These are phyloP conservation scores for Drosophila kambysellisi DNA, from an alignment of 2,888 invertebrate genomes.

Conservation along the genomic window DNA sequence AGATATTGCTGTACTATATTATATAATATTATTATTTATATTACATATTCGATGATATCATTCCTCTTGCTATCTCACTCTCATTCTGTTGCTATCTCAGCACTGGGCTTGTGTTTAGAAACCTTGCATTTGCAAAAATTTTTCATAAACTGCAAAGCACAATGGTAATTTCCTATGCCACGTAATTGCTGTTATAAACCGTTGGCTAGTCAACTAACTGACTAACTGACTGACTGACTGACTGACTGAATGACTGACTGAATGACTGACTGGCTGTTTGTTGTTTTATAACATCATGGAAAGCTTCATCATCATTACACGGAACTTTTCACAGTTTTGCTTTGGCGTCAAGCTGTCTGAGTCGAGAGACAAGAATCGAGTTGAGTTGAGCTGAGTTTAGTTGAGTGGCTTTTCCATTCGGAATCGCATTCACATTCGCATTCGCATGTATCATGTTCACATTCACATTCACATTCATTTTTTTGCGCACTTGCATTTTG, in stretches of 20 bases:
- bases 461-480: constrained; percentile 57
- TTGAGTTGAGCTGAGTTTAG: background rate
- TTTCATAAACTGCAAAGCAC: constrained; percentile 54
- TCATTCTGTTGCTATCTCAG: background rate
- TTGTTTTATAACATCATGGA: constrained; percentile 41
- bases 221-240: background rate
- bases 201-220: constrained; percentile 24
- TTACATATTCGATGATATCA: background rate
- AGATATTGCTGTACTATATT: background rate
- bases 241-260: constrained; percentile 4
- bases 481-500: constrained; percentile 57
- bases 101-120: constrained; percentile 17
- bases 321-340: constrained; percentile 62
- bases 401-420: constrained; percentile 65
- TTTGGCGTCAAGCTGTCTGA: constrained; percentile 78
- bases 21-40: background rate
- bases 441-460: constrained; percentile 59
- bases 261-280: constrained; percentile 40
- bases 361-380: constrained; percentile 21
- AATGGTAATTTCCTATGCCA: constrained; percentile 72
- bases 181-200: constrained; percentile 61
- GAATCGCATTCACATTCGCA: constrained; percentile 48
- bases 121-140: constrained; percentile 39
- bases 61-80: background rate
- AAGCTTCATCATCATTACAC: constrained; percentile 61